Evolutionary conservation across 2,888 invertebrate genomes (phyloP), one percentile per base, ranked within the genome.

Genomic region (Choristoneura rosaceana): DNA sequence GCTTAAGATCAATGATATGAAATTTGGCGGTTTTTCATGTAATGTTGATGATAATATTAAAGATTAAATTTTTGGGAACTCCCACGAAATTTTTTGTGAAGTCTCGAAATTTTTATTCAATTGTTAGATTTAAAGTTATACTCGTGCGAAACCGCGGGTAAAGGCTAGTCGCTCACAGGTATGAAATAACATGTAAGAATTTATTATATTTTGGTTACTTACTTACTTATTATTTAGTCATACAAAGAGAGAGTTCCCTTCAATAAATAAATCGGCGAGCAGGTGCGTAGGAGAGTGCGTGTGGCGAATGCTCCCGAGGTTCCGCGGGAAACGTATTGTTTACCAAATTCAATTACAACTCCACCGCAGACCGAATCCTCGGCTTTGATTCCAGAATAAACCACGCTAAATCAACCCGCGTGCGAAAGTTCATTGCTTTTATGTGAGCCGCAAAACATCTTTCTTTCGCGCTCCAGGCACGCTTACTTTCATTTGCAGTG

Each of bases 351-450:
- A 75, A 75, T 75, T 75, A 75, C 75, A 60, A 70, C 63, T 86
- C 84, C 85, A 85, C 87, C 82, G 83, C 73, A 73, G 73, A 61
- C 71, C 66, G 71, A 64, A 73, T 64, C 69, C 74, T 69, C 58
- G 67, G 52, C 88, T 90, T 86, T 90, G 91, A 92, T 92, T 91
- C 83, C 81, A 83, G 87, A 85, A 89, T 87, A 87, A 86, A 87
- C 87, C 84, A 82, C 84, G 82, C 85, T 89, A 88, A 88, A 92
- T 91, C 91, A 91, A 89, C 86, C 84, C 83, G 86, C 80, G 83
- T 87, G 92, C 87, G 91, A 92, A 90, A 92, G 91, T 93, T 91
- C 92, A 93, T 94, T 92, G 92, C 92, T 92, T 91, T 87, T 85
- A 87, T 83, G 82, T 82, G 74, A 71, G 64, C 74, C 76, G 75